phyloP scores from a whole-genome alignment of 2,888 invertebrate genomes.

The Melanophora roralis region DNA sequence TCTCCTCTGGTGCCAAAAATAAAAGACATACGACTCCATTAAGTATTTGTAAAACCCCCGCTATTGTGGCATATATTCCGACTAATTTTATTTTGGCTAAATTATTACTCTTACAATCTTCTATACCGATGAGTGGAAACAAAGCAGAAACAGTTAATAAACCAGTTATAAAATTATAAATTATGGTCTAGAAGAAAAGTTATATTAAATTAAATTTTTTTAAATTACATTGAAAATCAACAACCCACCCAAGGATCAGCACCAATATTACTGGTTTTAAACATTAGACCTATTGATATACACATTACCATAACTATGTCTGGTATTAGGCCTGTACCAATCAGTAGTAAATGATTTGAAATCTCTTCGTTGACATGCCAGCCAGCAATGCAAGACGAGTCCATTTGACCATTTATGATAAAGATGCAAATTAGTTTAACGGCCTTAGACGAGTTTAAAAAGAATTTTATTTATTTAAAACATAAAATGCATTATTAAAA shows the following conservation, averaged over 20 bases:
- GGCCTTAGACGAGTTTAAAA: not conserved
- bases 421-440: slow-evolving; percentile 35
- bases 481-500: not conserved
- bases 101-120: slow-evolving; percentile 47
- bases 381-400: slow-evolving; percentile 42
- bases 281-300: slow-evolving; percentile 24
- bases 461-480: not conserved
- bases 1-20: slow-evolving; percentile 50
- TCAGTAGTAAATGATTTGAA: slow-evolving; percentile 8
- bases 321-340: slow-evolving; percentile 18
- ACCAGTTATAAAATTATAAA: slow-evolving; percentile 59
- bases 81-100: slow-evolving; percentile 40
- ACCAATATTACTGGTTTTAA: slow-evolving; percentile 48
- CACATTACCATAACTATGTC: slow-evolving; percentile 33
- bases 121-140: slow-evolving; percentile 17
- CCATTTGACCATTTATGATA: slow-evolving; percentile 9
- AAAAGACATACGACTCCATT: slow-evolving; percentile 51
- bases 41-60: slow-evolving; percentile 56
- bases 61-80: slow-evolving; percentile 31
- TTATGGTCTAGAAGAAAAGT: slow-evolving; percentile 46
- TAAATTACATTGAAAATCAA: not conserved
- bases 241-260: slow-evolving; percentile 58
- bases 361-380: slow-evolving; percentile 56
- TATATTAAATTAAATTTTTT: not conserved
- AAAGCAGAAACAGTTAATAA: slow-evolving; percentile 29